Evolutionary conservation across 2,888 invertebrate species (phyloP).

Genomic region (Andrena flavipes): DNA sequence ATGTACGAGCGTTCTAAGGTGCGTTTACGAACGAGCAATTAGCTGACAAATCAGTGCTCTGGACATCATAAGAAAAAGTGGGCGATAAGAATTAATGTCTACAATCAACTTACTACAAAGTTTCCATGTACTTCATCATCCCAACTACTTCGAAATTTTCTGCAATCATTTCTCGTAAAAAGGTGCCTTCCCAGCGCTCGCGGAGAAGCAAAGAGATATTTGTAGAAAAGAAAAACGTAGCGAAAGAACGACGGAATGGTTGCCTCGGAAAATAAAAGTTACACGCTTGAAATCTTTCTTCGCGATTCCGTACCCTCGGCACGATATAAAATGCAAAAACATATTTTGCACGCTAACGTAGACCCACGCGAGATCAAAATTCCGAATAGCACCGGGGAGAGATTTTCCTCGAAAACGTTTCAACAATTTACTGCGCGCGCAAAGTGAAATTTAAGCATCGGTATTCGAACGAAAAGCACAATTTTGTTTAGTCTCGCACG

Average conservation of each 20-base stretch:
- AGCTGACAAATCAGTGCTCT: background rate
- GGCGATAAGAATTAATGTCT: background rate
- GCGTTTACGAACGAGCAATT: background rate
- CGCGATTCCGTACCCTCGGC: background rate
- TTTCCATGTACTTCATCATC: no score
- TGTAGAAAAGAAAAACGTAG: background rate
- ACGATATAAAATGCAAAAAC: background rate
- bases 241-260: background rate
- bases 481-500: conserved; percentile 30
- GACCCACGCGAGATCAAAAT: background rate
- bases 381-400: background rate
- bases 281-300: background rate
- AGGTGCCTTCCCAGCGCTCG: background rate
- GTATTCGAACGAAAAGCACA: background rate
- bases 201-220: background rate
- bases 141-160: no score
- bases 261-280: background rate
- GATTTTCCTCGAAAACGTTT: background rate
- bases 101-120: no score
- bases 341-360: background rate
- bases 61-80: background rate
- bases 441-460: conserved; percentile 1
- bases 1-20: background rate
- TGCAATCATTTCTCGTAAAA: no score
- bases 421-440: background rate